A percentile compares a stretch with the other conserved stretches of the same genome.
phyloP scores from a whole-genome alignment of 2,113 vertebrate species.

The Uropsilus gracilis region DNA sequence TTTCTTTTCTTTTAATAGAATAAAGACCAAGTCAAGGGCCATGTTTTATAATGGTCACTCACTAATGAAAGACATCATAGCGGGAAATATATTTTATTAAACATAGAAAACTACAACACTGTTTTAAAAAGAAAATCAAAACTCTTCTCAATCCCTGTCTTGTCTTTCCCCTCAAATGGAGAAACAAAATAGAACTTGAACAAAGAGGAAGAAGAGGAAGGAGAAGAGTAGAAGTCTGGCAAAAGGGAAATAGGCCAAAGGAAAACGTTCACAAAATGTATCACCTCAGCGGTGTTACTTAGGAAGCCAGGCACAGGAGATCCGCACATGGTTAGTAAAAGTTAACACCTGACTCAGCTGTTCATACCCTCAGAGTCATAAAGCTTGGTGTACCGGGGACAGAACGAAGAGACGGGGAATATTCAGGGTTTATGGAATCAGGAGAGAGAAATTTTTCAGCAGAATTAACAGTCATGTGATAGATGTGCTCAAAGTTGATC shows the following conservation, averaged over 20 bases:
- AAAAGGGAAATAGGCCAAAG: conserved; percentile 52
- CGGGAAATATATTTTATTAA: neutral
- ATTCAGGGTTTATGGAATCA: conserved; percentile 87
- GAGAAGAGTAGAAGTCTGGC: neutral
- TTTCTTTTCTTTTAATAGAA: conserved; percentile 2
- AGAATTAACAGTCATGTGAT: conserved; percentile 94
- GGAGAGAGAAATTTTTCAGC: conserved; percentile 92
- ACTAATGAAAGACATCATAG: conserved; percentile 17
- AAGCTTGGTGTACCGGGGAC: conserved; percentile 87
- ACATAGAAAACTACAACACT: neutral
- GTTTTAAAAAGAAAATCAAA: conserved; percentile 20
- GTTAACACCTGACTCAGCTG: conserved; percentile 81
- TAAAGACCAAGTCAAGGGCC: neutral
- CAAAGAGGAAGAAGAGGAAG: neutral
- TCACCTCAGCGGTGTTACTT: conserved; percentile 60
- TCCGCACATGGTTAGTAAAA: conserved; percentile 81
- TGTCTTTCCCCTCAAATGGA: conserved; percentile 37
- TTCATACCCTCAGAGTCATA: conserved; percentile 89
- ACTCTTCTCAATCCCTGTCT: neutral
- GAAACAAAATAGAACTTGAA: neutral
- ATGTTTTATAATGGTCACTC: neutral
- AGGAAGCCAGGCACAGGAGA: conserved; percentile 79
- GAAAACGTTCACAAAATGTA: conserved; percentile 35
- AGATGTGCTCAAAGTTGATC: conserved; percentile 94
- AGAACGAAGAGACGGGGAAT: conserved; percentile 87